A percentile compares a stretch with the other conserved stretches of the same genome.
Evolutionary conservation across 2,797 vertebrate genomes (phyloP).

Genomic region (Kryptolebias ocellatus): DNA sequence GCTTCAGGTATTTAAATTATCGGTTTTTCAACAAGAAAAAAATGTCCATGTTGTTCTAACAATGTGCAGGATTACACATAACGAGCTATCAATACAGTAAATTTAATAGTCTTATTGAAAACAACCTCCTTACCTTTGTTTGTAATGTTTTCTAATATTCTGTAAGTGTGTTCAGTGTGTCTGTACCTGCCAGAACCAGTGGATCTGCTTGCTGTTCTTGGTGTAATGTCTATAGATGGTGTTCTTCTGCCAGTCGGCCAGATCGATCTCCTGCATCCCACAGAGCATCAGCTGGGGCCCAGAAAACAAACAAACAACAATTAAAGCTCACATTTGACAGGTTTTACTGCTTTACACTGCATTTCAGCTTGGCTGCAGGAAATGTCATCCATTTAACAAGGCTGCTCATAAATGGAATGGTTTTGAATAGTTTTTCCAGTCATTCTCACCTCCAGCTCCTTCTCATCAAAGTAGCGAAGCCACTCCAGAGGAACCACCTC

Average conservation of each 20-base stretch:
- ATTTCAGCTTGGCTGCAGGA: no score
- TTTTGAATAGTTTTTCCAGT: no score
- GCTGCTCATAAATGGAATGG: no score
- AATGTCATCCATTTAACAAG: no score
- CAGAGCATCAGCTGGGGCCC: constrained; percentile 93
- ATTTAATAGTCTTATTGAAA: no score
- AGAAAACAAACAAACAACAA: background rate
- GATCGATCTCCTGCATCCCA: constrained; percentile 97
- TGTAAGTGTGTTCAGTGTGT: background rate
- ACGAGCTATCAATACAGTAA: no score
- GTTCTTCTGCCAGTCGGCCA: constrained; percentile 97
- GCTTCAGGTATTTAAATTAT: no score
- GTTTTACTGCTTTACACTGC: no score
- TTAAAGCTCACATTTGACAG: no score
- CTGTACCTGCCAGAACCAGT: constrained; percentile 99
- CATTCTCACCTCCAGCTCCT: constrained; percentile 93
- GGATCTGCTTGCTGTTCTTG: constrained; percentile 98
- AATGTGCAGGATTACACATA: background rate
- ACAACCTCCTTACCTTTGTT: no score
- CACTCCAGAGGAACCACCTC: constrained; percentile 96
- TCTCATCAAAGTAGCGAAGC: constrained; percentile 97
- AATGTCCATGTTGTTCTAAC: background rate
- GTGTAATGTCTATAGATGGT: constrained; percentile 97
- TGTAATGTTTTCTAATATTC: background rate
- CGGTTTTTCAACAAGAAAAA: no score